Evolutionary conservation across 2,113 vertebrate genomes (phyloP), one percentile per base, ranked within the genome.

Genomic region (Terrapene triunguis): DNA sequence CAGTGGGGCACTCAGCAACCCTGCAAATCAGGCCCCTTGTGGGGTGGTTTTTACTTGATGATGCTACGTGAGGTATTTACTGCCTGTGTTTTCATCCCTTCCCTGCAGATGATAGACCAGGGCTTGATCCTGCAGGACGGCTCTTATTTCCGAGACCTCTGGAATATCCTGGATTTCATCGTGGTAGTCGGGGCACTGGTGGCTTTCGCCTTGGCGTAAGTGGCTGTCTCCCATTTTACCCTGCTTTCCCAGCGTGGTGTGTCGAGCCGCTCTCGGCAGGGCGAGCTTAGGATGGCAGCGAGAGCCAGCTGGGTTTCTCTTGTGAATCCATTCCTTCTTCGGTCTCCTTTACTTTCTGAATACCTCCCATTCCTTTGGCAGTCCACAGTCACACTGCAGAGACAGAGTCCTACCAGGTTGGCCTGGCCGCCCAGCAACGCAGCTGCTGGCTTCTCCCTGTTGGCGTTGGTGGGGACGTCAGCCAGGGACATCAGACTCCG

Each of bases 131-230:
- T 99, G 47, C 99, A 99, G 78, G 99, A 99, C 0, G 99, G 99
- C 85, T 99, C 99, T 86, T 99, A 99, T 95, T 99, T 99, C 97
- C 98, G 99, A 96, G 99, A 99, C 97, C 98, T 99, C 91, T 99
- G 99, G 99, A 99, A 99, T 97, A 99, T 99, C 95, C 98, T 99
- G 86, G 99, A 99, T 98, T 99, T 99, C 90, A 99, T 99, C 5
- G 99, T 99, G 42, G 99, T 99, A 87, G 98, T 99, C 57, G 99
- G 99, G 88, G 99, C 99, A 0, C 93, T 99, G 97, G 99, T 99
- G 97, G 99, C 99, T 83, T 99, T 99, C 13, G 99, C 99, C 81
- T 98, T 99, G 97, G 99, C 99, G 99, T 99, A 98, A 99, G 99
- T 99, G 80, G 8, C 65, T 1, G 0, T 84, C 1, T 2, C 84